Evolutionary conservation across 1,140 invertebrate genomes (phyloP).

Genomic region (Drosophila lacteicornis): DNA sequence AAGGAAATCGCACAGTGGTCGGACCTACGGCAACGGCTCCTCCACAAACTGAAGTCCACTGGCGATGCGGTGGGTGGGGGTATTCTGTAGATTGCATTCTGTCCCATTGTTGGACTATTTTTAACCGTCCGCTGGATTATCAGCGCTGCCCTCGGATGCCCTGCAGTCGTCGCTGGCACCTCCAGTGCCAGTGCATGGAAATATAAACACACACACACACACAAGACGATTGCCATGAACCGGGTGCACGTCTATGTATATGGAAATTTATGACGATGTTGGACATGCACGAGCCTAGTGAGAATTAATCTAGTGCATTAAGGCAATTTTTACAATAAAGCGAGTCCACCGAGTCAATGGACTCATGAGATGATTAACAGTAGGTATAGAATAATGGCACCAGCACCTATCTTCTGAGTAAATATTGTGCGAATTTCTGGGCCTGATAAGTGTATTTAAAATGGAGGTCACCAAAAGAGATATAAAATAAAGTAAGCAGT

Average conservation of each 20-base stretch:
- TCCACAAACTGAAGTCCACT: constrained; percentile 64
- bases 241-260: constrained; percentile 17
- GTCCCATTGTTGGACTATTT: constrained; percentile 60
- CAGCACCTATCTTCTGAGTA: constrained; percentile 21
- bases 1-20: constrained; percentile 38
- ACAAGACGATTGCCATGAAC: constrained; percentile 25
- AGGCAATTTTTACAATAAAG: constrained; percentile 43
- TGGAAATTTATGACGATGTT: constrained; percentile 27
- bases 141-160: constrained; percentile 48
- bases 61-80: neutral
- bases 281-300: constrained; percentile 35
- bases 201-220: constrained; percentile 18
- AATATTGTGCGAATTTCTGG: constrained; percentile 17
- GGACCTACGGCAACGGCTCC: constrained; percentile 57
- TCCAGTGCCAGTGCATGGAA: constrained; percentile 49
- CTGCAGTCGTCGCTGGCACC: constrained; percentile 65
- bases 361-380: constrained; percentile 33
- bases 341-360: constrained; percentile 43
- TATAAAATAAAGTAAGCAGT: constrained; percentile 8
- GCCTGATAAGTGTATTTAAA: constrained; percentile 8
- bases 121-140: constrained; percentile 58
- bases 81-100: constrained; percentile 34
- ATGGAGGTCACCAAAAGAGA: constrained; percentile 17
- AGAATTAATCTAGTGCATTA: constrained; percentile 43
- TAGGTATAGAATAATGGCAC: constrained; percentile 18